phyloP scores from a whole-genome alignment of 2,113 vertebrate genomes.

The Eulacestoma nigropectus region DNA sequence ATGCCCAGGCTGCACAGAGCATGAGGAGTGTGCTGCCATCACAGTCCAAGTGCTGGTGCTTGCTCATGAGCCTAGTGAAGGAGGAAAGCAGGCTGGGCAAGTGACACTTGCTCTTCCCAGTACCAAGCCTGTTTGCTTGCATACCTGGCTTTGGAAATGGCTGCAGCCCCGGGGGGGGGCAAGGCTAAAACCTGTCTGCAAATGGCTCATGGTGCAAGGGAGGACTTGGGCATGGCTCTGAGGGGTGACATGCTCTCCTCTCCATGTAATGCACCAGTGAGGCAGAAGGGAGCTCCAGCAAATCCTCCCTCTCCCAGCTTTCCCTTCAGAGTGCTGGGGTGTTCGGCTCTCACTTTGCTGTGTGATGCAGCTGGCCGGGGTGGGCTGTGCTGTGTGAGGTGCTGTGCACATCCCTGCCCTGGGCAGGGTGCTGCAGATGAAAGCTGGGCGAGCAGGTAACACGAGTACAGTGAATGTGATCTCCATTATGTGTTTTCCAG shows the following conservation, averaged over 20 bases:
- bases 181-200: neutral
- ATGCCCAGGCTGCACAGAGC: neutral
- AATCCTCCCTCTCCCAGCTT: neutral
- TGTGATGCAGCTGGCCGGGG: neutral
- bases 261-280: neutral
- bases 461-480: neutral
- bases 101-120: neutral
- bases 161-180: neutral
- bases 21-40: neutral
- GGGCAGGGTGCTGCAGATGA: neutral
- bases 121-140: neutral
- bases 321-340: neutral
- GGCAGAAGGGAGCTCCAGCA: neutral
- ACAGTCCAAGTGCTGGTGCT: neutral
- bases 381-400: neutral
- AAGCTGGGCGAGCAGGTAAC: fast-evolving
- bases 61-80: neutral
- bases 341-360: neutral
- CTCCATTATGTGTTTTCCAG: neutral
- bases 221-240: neutral
- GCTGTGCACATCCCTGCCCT: neutral
- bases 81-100: slow-evolving; percentile 9
- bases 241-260: neutral
- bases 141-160: neutral
- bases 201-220: neutral